Conservation (phyloP, 2,113 vertebrate species). For the Tursiops truncatus region DNA sequence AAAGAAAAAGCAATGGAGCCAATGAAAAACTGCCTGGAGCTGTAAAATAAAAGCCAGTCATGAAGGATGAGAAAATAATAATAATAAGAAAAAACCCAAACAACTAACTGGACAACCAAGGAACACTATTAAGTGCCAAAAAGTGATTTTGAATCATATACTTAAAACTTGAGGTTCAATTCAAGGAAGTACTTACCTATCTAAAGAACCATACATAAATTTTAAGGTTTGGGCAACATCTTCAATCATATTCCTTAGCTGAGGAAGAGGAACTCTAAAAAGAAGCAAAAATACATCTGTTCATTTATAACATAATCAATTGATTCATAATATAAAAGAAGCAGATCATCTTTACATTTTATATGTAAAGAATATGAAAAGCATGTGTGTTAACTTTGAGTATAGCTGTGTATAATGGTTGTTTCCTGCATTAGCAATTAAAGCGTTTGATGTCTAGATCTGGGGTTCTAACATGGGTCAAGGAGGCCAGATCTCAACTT, state of each 20-base stretch:
- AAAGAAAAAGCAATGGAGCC: background rate
- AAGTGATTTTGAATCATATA: background rate
- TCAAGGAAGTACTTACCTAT: slow-evolving; percentile 86
- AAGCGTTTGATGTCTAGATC: background rate
- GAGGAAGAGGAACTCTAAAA: slow-evolving; percentile 91
- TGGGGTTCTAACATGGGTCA: background rate
- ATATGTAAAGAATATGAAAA: background rate
- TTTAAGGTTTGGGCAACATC: slow-evolving; percentile 90
- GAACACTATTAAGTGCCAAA: background rate
- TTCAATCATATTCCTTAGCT: slow-evolving; percentile 90
- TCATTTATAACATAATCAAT: slow-evolving; percentile 21
- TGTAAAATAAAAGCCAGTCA: background rate
- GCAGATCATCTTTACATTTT: background rate
- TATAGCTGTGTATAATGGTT: background rate
- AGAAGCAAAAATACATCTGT: background rate
- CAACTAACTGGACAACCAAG: background rate
- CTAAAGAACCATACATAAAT: slow-evolving; percentile 93
- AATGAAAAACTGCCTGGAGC: background rate
- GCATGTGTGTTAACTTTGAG: background rate
- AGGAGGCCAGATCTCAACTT: background rate
- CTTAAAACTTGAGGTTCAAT: slow-evolving; percentile 26
- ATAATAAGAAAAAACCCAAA: background rate
- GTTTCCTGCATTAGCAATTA: background rate
- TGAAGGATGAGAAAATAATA: background rate
- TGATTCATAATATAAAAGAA: background rate